Evolutionary conservation across 2,888 invertebrate genomes (phyloP).

Genomic region (Rotaria socialis): DNA sequence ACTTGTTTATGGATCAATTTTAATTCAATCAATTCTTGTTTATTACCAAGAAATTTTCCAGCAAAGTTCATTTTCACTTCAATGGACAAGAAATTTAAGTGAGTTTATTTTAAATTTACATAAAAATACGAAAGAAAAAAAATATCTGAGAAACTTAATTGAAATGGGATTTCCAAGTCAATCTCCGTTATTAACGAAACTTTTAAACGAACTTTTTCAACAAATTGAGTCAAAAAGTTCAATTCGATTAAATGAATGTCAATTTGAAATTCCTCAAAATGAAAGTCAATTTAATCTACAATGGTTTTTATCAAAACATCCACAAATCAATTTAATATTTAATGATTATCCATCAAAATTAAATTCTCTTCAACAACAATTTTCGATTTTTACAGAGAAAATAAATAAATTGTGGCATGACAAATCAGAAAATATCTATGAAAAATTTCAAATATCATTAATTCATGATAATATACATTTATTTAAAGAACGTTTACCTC

Average conservation of each 20-base stretch:
- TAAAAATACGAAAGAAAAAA: not conserved
- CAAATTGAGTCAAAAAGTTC: not conserved
- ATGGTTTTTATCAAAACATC: not conserved
- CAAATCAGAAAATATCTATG: not conserved
- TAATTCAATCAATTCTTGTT: not conserved
- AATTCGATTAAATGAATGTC: not conserved
- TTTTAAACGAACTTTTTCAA: constrained; percentile 2
- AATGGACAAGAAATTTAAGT: not conserved
- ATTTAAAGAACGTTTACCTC: not conserved
- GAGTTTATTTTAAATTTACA: not conserved
- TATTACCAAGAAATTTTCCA: not conserved
- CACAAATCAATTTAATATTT: not conserved
- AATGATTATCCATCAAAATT: not conserved
- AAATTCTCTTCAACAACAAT: not conserved
- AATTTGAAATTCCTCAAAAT: not conserved
- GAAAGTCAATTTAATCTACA: not conserved
- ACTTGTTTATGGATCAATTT: not conserved
- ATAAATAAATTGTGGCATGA: not conserved
- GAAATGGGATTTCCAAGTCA: not conserved
- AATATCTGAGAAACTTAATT: not conserved
- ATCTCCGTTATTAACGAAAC: not conserved
- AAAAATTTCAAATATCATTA: not conserved
- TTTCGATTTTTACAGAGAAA: not conserved
- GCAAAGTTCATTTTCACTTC: not conserved
- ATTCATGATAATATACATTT: not conserved